A percentile compares a stretch with the other conserved stretches of the same genome.
Evolutionary conservation across 2,113 vertebrate genomes (phyloP).

Genomic region (Buteo buteo): DNA sequence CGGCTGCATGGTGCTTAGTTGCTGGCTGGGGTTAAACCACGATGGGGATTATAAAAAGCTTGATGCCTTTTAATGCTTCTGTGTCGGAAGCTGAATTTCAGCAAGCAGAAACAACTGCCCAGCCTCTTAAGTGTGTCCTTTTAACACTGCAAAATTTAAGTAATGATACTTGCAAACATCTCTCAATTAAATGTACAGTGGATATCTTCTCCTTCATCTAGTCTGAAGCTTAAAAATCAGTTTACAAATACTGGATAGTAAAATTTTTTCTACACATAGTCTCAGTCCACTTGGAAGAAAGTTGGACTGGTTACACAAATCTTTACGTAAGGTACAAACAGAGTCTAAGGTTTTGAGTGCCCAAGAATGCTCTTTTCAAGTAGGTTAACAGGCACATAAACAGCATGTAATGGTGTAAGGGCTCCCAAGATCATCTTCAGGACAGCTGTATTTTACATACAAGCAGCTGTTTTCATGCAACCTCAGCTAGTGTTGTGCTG

Average conservation of each 20-base stretch:
- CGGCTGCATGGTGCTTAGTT: no score
- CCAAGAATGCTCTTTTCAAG: neutral
- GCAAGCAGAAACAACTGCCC: no score
- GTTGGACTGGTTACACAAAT: neutral
- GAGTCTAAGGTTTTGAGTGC: neutral
- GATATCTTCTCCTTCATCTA: neutral
- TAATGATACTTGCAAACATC: neutral
- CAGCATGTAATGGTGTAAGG: conserved; percentile 2
- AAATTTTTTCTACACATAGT: neutral
- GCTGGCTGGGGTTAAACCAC: no score
- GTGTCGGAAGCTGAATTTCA: no score
- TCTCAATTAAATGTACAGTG: neutral
- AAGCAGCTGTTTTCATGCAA: conserved; percentile 16
- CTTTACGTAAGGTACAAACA: conserved; percentile 56
- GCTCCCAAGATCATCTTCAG: no score
- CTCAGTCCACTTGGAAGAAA: neutral
- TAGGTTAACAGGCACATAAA: neutral
- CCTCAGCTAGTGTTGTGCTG: conserved; percentile 46
- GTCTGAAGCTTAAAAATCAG: neutral
- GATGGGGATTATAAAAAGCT: no score
- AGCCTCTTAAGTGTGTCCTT: no score
- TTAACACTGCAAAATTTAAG: neutral
- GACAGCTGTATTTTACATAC: neutral
- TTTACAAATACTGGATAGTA: neutral
- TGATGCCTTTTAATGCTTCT: no score